Evolutionary conservation across 2,888 invertebrate genomes (phyloP), one percentile per base, ranked within the genome.

Genomic region (Zygaena filipendulae): DNA sequence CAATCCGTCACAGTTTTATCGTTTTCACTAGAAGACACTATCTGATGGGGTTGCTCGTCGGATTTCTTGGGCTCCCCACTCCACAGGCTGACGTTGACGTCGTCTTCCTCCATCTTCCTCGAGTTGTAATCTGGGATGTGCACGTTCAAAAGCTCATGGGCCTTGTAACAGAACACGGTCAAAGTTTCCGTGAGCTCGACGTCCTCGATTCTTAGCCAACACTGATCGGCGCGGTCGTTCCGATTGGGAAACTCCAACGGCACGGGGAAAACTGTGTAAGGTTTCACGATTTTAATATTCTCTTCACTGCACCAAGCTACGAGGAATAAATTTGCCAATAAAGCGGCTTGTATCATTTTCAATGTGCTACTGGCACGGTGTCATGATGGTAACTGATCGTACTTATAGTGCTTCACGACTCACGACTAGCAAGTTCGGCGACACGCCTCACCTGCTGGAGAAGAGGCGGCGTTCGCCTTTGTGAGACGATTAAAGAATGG

Each of bases 191-290:
- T 53, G 3, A 68, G 22, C 25, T 69, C 69, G 2, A 47, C 40
- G 35, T 69, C 70, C 40, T 71, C 69, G 13, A 71, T 55, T 21
- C 70, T 40, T 7, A 71, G 40, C 62, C 67, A 71, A 45, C 71
- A 71, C 33, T 71, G 71, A 2, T 62, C 49, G 3, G 71, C 42
- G 22, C 62, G 60, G 10, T 70, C 70, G 52, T 68, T 71, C 4
- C 71, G 53, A 36, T 45, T 51, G 13, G 71, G 71, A 29, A 69
- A 36, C 23, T 67, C 66, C 31, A 69, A 46, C 4, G 70, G 70
- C 32, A 70, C 38, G 1, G 69, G 68, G 18, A 68, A 52, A 18
- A 55, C 34, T 35, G 33, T 19, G 23, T 57, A 52, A 12, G 60
- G 53, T 23, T 18, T 37, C 53, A 61, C 25, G 39, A 38, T 45